Evolutionary conservation across 2,888 invertebrate species (phyloP), one percentile per base, ranked within the genome.

Genomic region (Cecidostiba fungosa): DNA sequence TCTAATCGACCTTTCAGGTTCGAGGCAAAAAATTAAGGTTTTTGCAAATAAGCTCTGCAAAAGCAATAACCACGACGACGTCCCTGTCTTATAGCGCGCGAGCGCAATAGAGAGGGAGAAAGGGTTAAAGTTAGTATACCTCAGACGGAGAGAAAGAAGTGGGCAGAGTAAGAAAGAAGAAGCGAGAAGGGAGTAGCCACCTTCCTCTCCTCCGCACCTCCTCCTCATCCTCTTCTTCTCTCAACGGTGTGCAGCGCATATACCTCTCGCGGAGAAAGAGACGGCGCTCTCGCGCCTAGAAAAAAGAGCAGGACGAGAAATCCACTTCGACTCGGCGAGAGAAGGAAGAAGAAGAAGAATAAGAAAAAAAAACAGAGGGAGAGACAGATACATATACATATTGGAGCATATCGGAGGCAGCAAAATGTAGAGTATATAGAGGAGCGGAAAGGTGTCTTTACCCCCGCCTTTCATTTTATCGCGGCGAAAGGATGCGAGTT

Each of bases 91-190:
- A 3, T 1, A 3, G 59, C 36, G 3, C 14, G 50, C 50, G 69
- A 47, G 19, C 32, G 69, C 43, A 2, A 5, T 6, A 69, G 36
- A 73, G 69, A 74, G 54, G 77, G 66, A 70, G 54, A 66, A 84
- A 84, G 84, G 79, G 79, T 79, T 74, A 78, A 78, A 74, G 78
- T 78, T 74, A 84, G 79, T 79, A 84, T 78, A 83, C 72, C 77
- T 78, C 12, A 12, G 19, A 54, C 39, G 26, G 39, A 69, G 39
- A 70, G 83, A 19, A 50, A 69, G 54, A 66, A 54, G 10, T 32
- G 26, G 59, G 50, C 16, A 29, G 14, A 59, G 29, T 3, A 36
- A 80, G 72, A 66, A 47, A 66, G 47, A 62, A 32, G 81, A 74
- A 23, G 19, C 12, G 62, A 59, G 72, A 54, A 23, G 54, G 39